Base-by-base conservation (phyloP, 2,888 invertebrate species). In the Lycaena phlaeas region DNA sequence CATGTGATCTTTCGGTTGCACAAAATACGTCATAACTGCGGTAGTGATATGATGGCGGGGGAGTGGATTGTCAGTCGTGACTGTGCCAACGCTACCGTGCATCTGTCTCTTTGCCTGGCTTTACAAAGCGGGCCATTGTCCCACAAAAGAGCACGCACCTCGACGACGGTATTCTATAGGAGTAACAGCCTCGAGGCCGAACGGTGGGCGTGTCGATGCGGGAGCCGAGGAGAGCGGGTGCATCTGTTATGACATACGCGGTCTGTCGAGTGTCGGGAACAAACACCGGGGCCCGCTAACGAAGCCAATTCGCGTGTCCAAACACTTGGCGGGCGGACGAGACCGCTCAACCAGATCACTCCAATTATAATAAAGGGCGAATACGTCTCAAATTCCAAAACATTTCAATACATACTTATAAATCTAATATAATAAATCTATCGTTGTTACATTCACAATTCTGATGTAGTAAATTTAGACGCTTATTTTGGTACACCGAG, bases 231-330 rank as follows among this genome's bases (percentile, higher is more conserved):
- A 69, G 74, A 76, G 71, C 68, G 68, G 68, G 66, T 68, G 72
- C 78, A 79, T 78, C 76, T 81, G 79, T 79, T 81, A 79, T 78
- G 77, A 75, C 76, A 77, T 71, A 74, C 78, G 74, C 65, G 65
- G 66, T 70, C 69, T 68, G 70, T 73, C 74, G 70, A 67, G 63
- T 68, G 67, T 65, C 68, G 63, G 68, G 70, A 73, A 74, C 69
- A 77, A 78, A 77, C 66, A 71, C 64, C 59, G 51, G 57, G 48
- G 50, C 44, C 50, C 50, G 53, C n/a, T 64, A 68, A 67, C 61
- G 61, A 68, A 67, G 53, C 51, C 53, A 52, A 55, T 57, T 53
- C 56, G 46, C 49, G 45, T 48, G 54, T 57, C 50, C 46, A n/a
- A n/a, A n/a, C n/a, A n/a, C n/a, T n/a, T n/a, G n/a, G n/a, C n/a